Base-by-base conservation (phyloP, 2,888 invertebrate species). In the Tethea ocularis region DNA sequence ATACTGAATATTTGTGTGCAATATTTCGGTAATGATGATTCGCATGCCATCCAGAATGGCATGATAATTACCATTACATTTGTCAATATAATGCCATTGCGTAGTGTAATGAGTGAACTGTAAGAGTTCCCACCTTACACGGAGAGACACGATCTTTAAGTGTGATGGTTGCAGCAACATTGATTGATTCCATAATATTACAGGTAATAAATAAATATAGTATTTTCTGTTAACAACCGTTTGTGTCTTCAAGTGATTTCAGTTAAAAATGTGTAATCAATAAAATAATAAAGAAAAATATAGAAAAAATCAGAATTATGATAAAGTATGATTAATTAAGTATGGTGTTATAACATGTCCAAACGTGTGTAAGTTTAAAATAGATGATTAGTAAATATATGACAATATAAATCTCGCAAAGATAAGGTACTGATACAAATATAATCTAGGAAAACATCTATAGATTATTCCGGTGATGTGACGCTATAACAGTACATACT, bases 1-100 rank as follows among this genome's bases (percentile, higher is more conserved):
- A 91, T 78, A 84, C 90, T 89, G 92, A 91, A 93, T 92, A 93
- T 90, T 88, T 91, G 92, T 91, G 75, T 82, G 86, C 88, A 77
- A 80, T 77, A 66, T 67, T 64, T 61, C 7, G 62, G 73, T 73
- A 79, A 86, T 88, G 91, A 82, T 92, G 87, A 83, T 82, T 82
- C 80, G 64, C 80, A 86, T 84, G 92, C 90, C 91, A 86, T 62
- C 29, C 10, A 10, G 1, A 57, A 77, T 75, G 83, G 83, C 86
- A 84, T 78, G 74, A 69, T 65, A 73, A 75, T 80, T 78, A 82
- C 69, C 83, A 84, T 71, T 66, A 72, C 69, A 59, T 60, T n/a
- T 67, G 51, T 64, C 61, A 67, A 71, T 68, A 66, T 61, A 65
- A 33, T 33, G 33, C 64, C 46, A 62, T 66, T 59, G 56, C 17